A percentile compares a stretch with the other conserved stretches of the same genome.
Evolutionary conservation across 2,888 invertebrate species (phyloP).

Genomic region (Calameuta pallipes): DNA sequence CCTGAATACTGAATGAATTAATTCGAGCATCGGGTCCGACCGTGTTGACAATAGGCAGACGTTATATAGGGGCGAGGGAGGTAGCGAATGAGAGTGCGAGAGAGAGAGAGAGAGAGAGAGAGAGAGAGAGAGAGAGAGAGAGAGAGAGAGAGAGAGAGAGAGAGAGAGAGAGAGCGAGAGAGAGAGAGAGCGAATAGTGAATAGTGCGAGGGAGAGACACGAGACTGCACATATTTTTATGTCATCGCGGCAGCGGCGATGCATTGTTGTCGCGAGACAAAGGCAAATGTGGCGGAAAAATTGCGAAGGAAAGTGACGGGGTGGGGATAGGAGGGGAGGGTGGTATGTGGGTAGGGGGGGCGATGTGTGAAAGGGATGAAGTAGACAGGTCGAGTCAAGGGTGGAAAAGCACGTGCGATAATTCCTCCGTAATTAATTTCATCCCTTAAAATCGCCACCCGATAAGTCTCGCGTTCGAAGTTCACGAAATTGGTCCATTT

Average conservation of each 20-base stretch:
- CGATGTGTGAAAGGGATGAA: background rate
- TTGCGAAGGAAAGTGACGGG: slow-evolving; percentile 54
- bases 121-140: slow-evolving; percentile 16
- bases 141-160: slow-evolving; percentile 15
- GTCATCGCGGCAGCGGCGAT: slow-evolving; percentile 59
- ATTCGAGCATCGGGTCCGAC: slow-evolving; percentile 26
- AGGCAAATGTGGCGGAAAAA: slow-evolving; percentile 64
- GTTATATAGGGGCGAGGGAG: slow-evolving; percentile 17
- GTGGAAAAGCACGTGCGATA: background rate
- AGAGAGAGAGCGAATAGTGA: background rate
- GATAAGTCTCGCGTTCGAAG: background rate
- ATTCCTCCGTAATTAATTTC: background rate
- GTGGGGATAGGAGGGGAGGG: slow-evolving; percentile 8
- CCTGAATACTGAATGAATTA: background rate
- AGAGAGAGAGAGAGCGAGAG: slow-evolving; percentile 15
- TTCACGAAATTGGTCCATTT: background rate
- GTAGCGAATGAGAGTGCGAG: slow-evolving; percentile 27
- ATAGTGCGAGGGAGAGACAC: slow-evolving; percentile 5
- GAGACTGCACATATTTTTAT: slow-evolving; percentile 62
- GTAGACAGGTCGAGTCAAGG: background rate
- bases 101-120: slow-evolving; percentile 11
- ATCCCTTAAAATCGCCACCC: background rate
- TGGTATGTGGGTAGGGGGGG: background rate
- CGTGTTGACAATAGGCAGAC: slow-evolving; percentile 6
- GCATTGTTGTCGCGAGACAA: slow-evolving; percentile 68